Percentiles rank a stretch among this genome's conserved stretches.
Conservation (phyloP, 1,140 invertebrate species). For the Diachasma alloeum region DNA sequence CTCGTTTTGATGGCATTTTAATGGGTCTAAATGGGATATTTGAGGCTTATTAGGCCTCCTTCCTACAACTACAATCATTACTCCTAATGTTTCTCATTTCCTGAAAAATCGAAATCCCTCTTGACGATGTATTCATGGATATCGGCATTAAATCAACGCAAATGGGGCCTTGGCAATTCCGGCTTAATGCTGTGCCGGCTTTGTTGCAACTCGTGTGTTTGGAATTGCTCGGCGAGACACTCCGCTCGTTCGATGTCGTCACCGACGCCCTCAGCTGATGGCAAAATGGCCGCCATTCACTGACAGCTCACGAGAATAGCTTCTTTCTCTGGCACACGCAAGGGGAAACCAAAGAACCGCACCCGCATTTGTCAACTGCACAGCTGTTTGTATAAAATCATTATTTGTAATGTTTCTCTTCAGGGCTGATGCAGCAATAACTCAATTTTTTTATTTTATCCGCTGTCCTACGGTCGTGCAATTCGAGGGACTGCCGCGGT, state of each 20-base stretch:
- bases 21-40: background rate
- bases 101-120: too few relatives aligned
- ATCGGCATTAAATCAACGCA: background rate
- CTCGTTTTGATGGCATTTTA: background rate
- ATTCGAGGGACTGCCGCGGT: too few relatives aligned
- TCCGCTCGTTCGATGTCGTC: slow-evolving; percentile 44
- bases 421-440: background rate
- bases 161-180: background rate
- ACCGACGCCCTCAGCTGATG: slow-evolving; percentile 46
- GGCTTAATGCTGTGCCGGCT: background rate
- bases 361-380: background rate
- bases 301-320: slow-evolving; percentile 40
- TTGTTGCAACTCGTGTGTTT: background rate
- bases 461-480: too few relatives aligned
- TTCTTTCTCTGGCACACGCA: slow-evolving; percentile 16
- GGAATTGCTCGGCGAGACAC: slow-evolving; percentile 23
- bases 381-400: slow-evolving; percentile 8
- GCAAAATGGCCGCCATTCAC: slow-evolving; percentile 30
- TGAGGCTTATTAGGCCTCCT: background rate
- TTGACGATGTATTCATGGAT: too few relatives aligned
- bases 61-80: too few relatives aligned
- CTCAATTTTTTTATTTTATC: background rate
- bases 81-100: too few relatives aligned
- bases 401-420: background rate
- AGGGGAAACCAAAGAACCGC: background rate